Conservation (phyloP, 1,140 invertebrate species). For the Tetramorium alpestre region DNA sequence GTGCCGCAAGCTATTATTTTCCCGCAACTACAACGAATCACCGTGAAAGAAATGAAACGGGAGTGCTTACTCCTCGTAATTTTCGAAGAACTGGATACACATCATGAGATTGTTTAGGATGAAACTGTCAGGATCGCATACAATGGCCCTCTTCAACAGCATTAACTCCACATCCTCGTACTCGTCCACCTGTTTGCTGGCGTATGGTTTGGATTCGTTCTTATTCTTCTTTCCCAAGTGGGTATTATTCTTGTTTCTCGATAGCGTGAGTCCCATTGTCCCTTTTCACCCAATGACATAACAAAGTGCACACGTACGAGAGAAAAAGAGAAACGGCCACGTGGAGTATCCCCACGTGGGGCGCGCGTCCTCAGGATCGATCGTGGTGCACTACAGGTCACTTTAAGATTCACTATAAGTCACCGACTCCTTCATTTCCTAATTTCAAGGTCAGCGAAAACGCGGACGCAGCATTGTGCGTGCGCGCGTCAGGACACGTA, state of each 20-base stretch:
- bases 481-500: constrained; percentile 20
- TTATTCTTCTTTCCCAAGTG: background rate
- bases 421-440: background rate
- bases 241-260: constrained; percentile 74
- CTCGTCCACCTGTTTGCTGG: constrained; percentile 40
- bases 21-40: background rate
- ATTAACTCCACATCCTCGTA: constrained; percentile 75
- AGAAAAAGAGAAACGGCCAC: background rate
- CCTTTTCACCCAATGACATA: constrained; percentile 14
- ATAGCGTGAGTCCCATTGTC: constrained; percentile 84
- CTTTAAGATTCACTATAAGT: background rate
- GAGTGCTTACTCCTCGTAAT: constrained; percentile 90
- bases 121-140: constrained; percentile 88
- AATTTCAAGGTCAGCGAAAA: constrained; percentile 20
- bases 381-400: background rate
- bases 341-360: constrained; percentile 26
- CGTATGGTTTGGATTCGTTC: background rate
- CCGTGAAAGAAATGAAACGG: background rate
- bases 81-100: constrained; percentile 91
- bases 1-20: background rate
- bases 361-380: constrained; percentile 1
- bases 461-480: constrained; percentile 39
- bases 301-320: background rate
- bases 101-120: constrained; percentile 92
- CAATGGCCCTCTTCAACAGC: constrained; percentile 87